phyloP scores from a whole-genome alignment of 2,797 vertebrate genomes.

The Alauda arvensis region DNA sequence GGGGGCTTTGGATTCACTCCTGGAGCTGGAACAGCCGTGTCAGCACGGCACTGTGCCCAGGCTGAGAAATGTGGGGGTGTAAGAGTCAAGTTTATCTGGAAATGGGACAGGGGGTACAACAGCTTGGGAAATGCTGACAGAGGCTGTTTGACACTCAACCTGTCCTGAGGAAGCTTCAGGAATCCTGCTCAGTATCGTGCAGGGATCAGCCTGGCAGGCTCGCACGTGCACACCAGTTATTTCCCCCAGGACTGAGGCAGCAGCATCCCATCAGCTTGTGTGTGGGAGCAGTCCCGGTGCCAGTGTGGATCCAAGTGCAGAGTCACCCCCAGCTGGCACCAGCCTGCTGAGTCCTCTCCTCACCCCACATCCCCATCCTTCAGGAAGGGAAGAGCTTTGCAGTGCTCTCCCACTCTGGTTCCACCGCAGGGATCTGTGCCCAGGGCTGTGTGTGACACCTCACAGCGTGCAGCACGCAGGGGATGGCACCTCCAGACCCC shows the following conservation, averaged over 20 bases:
- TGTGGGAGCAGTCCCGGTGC: not conserved
- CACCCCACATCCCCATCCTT: not conserved
- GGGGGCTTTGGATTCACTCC: constrained; percentile 43
- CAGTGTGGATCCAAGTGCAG: not conserved
- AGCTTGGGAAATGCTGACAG: constrained; percentile 55
- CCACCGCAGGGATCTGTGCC: rapidly evolving
- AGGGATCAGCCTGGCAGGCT: constrained; percentile 46
- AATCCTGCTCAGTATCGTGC: not conserved
- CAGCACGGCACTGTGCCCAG: constrained; percentile 49
- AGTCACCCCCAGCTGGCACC: not conserved
- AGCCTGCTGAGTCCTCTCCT: not conserved
- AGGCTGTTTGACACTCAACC: constrained; percentile 27
- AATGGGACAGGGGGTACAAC: constrained; percentile 56
- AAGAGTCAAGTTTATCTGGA: constrained; percentile 48
- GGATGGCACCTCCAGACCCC: not conserved
- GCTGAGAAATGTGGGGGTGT: constrained; percentile 53
- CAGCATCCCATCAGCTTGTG: not conserved
- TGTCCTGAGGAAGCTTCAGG: constrained; percentile 43
- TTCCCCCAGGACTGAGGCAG: not conserved
- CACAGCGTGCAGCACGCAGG: not conserved
- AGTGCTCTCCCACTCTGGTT: rapidly evolving
- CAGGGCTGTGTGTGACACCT: rapidly evolving
- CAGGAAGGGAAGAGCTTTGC: not conserved
- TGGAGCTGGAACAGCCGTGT: constrained; percentile 5
- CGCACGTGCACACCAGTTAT: not conserved